phyloP scores from a whole-genome alignment of 64 coral and sea anemone genomes.

The Orbicella faveolata region DNA sequence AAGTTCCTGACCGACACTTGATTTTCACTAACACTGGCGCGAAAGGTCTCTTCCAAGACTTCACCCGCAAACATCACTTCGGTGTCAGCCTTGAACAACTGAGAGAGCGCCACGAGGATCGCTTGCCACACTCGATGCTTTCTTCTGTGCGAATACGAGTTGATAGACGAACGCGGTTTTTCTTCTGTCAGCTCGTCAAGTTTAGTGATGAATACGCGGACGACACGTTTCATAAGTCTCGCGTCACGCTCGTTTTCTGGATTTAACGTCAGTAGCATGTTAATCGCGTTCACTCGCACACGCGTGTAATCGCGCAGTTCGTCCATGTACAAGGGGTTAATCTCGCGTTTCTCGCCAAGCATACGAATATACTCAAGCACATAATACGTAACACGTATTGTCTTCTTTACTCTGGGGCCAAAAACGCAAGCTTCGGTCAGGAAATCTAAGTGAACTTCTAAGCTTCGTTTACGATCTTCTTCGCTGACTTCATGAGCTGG shows the following conservation, averaged over 20 bases:
- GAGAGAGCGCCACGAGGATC: constrained; percentile 52
- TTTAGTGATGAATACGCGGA: constrained; percentile 49
- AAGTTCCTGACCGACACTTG: constrained; percentile 85
- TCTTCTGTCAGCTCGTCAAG: constrained; percentile 39
- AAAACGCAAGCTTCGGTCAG: constrained; percentile 64
- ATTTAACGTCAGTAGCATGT: constrained; percentile 68
- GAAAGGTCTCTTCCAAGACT: constrained; percentile 57
- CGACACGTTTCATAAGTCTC: constrained; percentile 44
- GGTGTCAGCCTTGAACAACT: constrained; percentile 9
- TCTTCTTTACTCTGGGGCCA: constrained; percentile 58
- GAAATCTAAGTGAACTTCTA: constrained; percentile 46
- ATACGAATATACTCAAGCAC: constrained; percentile 58
- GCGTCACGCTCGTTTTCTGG: not conserved
- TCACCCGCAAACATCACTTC: constrained; percentile 28
- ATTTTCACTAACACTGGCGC: constrained; percentile 54
- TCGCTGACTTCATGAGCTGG: not conserved
- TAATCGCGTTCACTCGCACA: constrained; percentile 79
- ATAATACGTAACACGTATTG: constrained; percentile 43
- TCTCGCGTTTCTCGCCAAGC: constrained; percentile 46
- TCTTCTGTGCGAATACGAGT: constrained; percentile 67
- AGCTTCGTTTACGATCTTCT: constrained; percentile 12
- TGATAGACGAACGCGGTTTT: constrained; percentile 63
- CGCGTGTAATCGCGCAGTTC: constrained; percentile 62
- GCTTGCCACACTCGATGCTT: constrained; percentile 86
- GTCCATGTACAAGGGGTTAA: constrained; percentile 18